Conservation (phyloP, 2,113 vertebrate genomes). For the Odobenus rosmarus region DNA sequence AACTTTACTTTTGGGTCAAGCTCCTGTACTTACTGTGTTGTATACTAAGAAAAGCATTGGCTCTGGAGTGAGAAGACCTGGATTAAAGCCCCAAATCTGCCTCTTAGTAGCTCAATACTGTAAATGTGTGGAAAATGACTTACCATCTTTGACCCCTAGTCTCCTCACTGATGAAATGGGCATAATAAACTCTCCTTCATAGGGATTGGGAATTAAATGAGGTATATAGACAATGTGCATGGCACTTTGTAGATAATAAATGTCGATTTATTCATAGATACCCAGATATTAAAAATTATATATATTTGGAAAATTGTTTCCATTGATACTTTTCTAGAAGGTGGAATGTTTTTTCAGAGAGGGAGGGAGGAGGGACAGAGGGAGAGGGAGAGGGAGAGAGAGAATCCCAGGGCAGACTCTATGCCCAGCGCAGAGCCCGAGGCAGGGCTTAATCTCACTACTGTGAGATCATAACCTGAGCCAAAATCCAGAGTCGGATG, state of each 20-base stretch:
- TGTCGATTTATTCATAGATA: background rate
- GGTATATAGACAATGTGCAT: background rate
- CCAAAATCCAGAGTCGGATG: background rate
- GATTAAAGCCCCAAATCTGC: background rate
- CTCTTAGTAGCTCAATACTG: background rate
- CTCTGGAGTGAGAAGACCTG: background rate
- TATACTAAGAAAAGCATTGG: background rate
- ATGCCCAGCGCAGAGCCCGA: background rate
- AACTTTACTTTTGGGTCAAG: conserved; percentile 35
- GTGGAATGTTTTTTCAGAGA: background rate
- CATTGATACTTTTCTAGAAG: background rate
- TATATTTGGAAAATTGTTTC: background rate
- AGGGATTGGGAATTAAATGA: background rate
- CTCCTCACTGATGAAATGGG: conserved; percentile 24
- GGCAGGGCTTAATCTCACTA: background rate
- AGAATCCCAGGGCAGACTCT: background rate
- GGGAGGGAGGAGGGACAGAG: background rate
- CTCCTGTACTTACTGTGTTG: background rate
- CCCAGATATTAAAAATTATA: background rate
- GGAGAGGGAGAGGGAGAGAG: background rate
- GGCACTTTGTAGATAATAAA: background rate
- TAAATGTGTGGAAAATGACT: background rate
- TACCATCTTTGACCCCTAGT: background rate
- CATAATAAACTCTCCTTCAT: background rate
- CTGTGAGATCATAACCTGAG: background rate